These are phyloP conservation scores for Isaurus tuberculatus DNA, from an alignment of 92 coral and sea anemone species.

Conservation along the genomic window DNA sequence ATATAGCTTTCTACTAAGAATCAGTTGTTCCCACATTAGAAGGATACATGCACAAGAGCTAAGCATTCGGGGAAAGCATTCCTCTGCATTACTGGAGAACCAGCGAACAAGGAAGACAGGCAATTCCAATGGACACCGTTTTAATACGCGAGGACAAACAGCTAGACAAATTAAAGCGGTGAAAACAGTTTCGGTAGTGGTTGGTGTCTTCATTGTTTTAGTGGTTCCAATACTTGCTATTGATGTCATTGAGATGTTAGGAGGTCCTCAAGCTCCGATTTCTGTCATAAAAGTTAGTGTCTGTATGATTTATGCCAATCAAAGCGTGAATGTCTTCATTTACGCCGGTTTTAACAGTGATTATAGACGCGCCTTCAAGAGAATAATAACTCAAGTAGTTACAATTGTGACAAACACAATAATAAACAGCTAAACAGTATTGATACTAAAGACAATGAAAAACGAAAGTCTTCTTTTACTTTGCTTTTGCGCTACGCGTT, in stretches of 20 bases:
- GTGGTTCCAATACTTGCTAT: slow-evolving; percentile 74
- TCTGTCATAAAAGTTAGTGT: slow-evolving; percentile 56
- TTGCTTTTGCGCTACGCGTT: too few species aligned
- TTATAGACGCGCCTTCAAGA: slow-evolving; percentile 71
- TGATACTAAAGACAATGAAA: neutral
- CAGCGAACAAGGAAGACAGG: neutral
- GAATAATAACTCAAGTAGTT: slow-evolving; percentile 37
- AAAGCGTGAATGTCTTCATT: slow-evolving; percentile 76
- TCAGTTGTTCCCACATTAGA: slow-evolving; percentile 69
- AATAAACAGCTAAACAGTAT: neutral
- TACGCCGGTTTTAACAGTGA: slow-evolving; percentile 82
- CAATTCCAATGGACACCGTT: neutral
- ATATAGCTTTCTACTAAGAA: slow-evolving; percentile 73
- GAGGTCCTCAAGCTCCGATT: slow-evolving; percentile 60
- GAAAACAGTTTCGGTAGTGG: slow-evolving; percentile 72
- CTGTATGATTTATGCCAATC: slow-evolving; percentile 83
- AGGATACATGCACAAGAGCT: slow-evolving; percentile 69
- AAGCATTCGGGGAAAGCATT: slow-evolving; percentile 29
- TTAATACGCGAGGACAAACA: slow-evolving; percentile 24
- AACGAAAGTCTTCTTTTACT: too few species aligned
- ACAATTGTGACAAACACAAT: neutral
- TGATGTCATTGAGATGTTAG: slow-evolving; percentile 69
- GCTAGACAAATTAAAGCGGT: slow-evolving; percentile 61
- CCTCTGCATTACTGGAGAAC: neutral
- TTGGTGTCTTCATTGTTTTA: slow-evolving; percentile 72